Evolutionary conservation across 2,888 invertebrate genomes (phyloP), one percentile per base, ranked within the genome.

Genomic region (Sinhomidia bicolor): DNA sequence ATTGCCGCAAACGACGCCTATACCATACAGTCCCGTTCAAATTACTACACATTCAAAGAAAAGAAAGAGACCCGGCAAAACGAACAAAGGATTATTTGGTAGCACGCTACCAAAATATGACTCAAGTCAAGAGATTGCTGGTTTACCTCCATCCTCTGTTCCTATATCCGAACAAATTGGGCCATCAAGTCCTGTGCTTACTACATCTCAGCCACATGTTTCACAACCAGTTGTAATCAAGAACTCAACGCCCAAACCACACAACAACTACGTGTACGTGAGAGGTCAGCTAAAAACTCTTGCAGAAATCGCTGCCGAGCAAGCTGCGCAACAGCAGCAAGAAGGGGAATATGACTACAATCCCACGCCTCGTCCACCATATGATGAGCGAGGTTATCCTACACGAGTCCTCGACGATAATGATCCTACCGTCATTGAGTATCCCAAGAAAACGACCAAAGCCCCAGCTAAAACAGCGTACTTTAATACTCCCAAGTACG

Each of bases 201-300:
- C 86, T 6, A 88, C 87, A 44, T 76, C 84, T 32, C 84, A 29
- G 20, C 88, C 82, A 47, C 87, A 85, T 36, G 76, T 76, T 44
- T 65, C 79, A 85, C 83, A 71, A 65, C 84, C 65, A 44, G 51
- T 89, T 17, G 71, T 89, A 20, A 81, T 88, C 47, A 89, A 89
- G n/a, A 68, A 92, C 91, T 47, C 90, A 12, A 78, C 93, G 91
- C 47, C 89, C 29, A 89, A 85, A 91, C 91, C 79, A 32, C 91
- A 57, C 60, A 92, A 90, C 44, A 92, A 89, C 89, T 92, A 90
- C 57, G 92, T 92, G 32, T 92, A 91, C 83, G 80, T 91, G 87
- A 93, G 90, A 54, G 92, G 92, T 44, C 90, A 91, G 57, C 71
- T 92, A 7, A 91, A 91, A 86, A 90, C 91, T 10, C 71, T 92